Percentiles rank a stretch among this genome's conserved stretches.
Conservation (phyloP, 2,113 vertebrate species). For the Enhydra lutris region DNA sequence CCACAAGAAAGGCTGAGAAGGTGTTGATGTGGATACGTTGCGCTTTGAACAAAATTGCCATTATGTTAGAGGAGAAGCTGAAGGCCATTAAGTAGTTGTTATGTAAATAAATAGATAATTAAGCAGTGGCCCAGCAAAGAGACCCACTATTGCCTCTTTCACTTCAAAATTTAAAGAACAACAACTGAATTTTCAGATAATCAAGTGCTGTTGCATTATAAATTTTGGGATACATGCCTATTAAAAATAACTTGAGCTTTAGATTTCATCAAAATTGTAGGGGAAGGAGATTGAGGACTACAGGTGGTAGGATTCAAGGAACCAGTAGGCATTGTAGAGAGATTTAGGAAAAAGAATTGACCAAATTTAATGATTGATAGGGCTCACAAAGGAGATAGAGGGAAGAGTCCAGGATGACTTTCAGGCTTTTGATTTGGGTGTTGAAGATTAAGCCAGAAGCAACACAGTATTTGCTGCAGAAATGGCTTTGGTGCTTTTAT, state of each 20-base stretch:
- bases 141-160: neutral
- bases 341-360: neutral
- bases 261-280: neutral
- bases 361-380: neutral
- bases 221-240: neutral
- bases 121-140: neutral
- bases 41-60: neutral
- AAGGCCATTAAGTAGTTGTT: neutral
- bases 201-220: neutral
- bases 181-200: neutral
- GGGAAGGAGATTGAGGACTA: neutral
- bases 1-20: neutral
- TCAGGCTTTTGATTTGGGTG: neutral
- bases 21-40: neutral
- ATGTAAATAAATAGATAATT: neutral
- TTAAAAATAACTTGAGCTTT: neutral
- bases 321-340: neutral
- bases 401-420: neutral
- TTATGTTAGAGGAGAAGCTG: neutral
- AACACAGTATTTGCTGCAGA: neutral
- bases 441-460: neutral
- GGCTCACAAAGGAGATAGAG: neutral
- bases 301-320: neutral
- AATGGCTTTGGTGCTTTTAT: neutral
- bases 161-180: neutral